Base-by-base conservation (phyloP, 1,140 invertebrate species). In the Tetragnatha versicolor region DNA sequence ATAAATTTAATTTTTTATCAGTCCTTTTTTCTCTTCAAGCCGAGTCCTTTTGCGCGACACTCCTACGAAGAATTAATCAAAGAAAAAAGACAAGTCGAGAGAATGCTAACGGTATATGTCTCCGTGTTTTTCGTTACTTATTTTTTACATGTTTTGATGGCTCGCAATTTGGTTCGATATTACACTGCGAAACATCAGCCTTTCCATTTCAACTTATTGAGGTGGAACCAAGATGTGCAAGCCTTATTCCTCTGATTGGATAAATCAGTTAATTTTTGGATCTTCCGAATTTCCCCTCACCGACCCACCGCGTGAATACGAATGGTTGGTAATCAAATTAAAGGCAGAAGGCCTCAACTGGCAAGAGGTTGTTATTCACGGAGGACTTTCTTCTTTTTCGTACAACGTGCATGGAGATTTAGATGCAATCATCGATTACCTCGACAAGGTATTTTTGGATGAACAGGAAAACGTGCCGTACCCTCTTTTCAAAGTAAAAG, bases 151-250 rank as follows among this genome's bases (percentile, higher is more conserved):
- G 39, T 33, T 65, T 2, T 65, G 1, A 65, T 65, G 22, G 61
- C 61, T 1, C n/a, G 25, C 2, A 65, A 45, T 27, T 65, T 42
- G 1, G 2, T 37, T 0, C 6, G 12, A 2, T 68, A 68, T 35
- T 68, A 68, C n/a, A 68, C 65, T 0, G 42, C 65, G 1, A 22
- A 68, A 68, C 39, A 10, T 17, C 22, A 66, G 1, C 39, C 42
- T 0, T 66, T 66, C 31, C 65, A 68, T 49, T 68, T 27, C 27
- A 68, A 68, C 37, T 25, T 68, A 2, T 29, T 25, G 2, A 39
- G 45, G 12, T 68, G 65, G 65, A 68, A 68, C 27, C 65, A 68
- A 68, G 65, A 68, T 68, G 65, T 68, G 42, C 42, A 68, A 33
- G 27, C 33, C 27, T 12, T 49, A 25, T 0, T 49, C 49, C 25